These are phyloP conservation scores for Diplazon laetatorius DNA, from an alignment of 2,888 invertebrate genomes.

Conservation along the genomic window DNA sequence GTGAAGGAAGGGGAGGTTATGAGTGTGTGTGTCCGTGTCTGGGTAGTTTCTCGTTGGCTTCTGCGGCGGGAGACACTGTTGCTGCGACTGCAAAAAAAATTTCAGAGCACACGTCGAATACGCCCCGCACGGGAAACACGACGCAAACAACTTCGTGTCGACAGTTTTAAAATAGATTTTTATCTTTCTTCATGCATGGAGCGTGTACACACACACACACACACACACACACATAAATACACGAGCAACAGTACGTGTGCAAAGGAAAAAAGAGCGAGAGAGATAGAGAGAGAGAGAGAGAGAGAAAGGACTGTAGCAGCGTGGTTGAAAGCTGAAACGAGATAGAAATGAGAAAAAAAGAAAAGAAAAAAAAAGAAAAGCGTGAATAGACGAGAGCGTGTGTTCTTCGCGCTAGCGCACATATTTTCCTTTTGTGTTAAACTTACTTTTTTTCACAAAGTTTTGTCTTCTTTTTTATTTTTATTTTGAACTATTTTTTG, in stretches of 20 bases:
- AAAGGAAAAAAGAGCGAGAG: neutral
- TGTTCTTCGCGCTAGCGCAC: slow-evolving; percentile 27
- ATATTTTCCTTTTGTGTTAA: slow-evolving; percentile 46
- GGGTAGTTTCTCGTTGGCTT: slow-evolving; percentile 11
- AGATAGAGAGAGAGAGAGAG: neutral
- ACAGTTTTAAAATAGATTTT: slow-evolving; percentile 56
- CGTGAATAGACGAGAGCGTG: neutral
- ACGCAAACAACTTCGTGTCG: slow-evolving; percentile 52
- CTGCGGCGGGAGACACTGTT: neutral
- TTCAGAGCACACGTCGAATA: slow-evolving; percentile 12
- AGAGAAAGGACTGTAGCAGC: slow-evolving; percentile 11
- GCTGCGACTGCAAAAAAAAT: slow-evolving; percentile 39
- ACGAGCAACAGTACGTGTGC: neutral
- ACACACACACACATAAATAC: neutral
- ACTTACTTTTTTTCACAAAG: slow-evolving; percentile 50
- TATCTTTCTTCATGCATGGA: slow-evolving; percentile 36
- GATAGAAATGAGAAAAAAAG: slow-evolving; percentile 17
- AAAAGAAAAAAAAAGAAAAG: slow-evolving; percentile 21
- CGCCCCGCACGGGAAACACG: slow-evolving; percentile 23
- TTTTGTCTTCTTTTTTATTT: too few species aligned
- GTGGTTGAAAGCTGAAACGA: slow-evolving; percentile 24
- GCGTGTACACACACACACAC: slow-evolving; percentile 9
- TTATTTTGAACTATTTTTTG: too few species aligned
- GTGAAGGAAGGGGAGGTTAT: slow-evolving; percentile 1
- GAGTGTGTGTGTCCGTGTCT: neutral